Evolutionary conservation across 2,888 invertebrate genomes (phyloP).

Genomic region (Gibbula magus): DNA sequence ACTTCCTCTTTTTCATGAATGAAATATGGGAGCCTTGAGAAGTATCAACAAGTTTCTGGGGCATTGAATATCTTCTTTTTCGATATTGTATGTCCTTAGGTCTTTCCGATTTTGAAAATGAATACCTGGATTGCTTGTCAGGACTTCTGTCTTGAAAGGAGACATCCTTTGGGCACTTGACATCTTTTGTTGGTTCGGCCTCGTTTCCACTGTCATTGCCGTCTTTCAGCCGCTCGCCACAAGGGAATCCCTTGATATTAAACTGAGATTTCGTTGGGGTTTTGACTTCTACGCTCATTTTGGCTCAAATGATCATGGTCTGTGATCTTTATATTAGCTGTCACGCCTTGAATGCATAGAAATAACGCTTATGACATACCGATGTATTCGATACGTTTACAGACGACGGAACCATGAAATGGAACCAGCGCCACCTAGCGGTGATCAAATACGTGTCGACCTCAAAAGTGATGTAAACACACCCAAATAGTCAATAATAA

Average conservation of each 20-base stretch:
- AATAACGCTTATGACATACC: not conserved
- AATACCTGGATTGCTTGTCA: not conserved
- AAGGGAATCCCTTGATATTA: constrained; percentile 58
- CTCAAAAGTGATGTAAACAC: not conserved
- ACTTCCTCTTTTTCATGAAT: constrained; percentile 36
- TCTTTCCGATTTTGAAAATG: not conserved
- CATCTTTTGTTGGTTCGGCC: not conserved
- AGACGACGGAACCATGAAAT: constrained; percentile 15
- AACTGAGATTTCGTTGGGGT: constrained; percentile 65
- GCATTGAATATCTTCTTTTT: constrained; percentile 18
- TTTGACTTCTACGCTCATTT: constrained; percentile 70
- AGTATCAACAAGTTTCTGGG: constrained; percentile 8
- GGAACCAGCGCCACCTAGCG: constrained; percentile 18
- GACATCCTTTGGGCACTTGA: not conserved
- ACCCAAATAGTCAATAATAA: not conserved
- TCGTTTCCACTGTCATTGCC: not conserved
- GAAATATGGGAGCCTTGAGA: constrained; percentile 18
- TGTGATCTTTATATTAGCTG: not conserved
- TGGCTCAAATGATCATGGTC: not conserved
- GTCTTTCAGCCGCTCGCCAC: constrained; percentile 76
- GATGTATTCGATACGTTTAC: not conserved
- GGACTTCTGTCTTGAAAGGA: constrained; percentile 2
- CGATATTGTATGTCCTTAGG: constrained; percentile 2
- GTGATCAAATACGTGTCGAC: not conserved
- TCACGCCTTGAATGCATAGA: not conserved